phyloP scores from a whole-genome alignment of 2,888 invertebrate species.

The Anaspis maculata region DNA sequence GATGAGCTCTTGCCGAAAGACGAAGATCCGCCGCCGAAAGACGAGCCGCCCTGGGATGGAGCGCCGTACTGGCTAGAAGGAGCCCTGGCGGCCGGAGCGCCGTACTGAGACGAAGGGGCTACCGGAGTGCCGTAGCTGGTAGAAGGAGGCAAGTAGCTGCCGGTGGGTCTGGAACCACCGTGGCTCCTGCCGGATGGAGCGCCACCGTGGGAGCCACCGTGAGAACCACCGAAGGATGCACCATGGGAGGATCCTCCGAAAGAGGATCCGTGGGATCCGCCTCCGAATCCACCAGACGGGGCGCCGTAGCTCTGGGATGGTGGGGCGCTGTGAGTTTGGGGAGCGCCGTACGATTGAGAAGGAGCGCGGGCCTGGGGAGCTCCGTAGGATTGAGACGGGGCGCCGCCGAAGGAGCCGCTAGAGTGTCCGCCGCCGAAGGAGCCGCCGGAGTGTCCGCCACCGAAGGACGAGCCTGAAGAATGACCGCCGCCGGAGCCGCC shows the following conservation, averaged over 20 bases:
- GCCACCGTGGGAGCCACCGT: conserved; percentile 22
- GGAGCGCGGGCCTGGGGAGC: conserved; percentile 30
- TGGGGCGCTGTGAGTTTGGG: conserved; percentile 31
- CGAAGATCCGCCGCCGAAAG: conserved; percentile 37
- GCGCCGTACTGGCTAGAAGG: conserved; percentile 17
- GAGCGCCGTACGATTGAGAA: conserved; percentile 49
- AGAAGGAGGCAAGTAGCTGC: conserved; percentile 30
- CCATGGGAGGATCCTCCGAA: conserved; percentile 7
- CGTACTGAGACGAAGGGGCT: conserved; percentile 30
- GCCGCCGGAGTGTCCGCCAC: background rate
- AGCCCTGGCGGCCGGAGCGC: conserved; percentile 28
- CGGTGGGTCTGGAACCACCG: background rate
- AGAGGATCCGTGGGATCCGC: conserved; percentile 22
- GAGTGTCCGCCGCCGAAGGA: background rate
- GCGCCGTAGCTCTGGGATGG: conserved; percentile 40
- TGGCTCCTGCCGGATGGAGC: conserved; percentile 17
- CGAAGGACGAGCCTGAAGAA: conserved; percentile 36
- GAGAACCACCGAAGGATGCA: conserved; percentile 19
- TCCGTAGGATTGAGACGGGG: conserved; percentile 27
- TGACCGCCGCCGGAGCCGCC: conserved; percentile 25
- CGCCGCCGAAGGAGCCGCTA: background rate
- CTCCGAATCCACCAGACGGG: conserved; percentile 24
- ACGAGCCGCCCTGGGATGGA: conserved; percentile 28
- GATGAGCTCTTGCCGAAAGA: conserved; percentile 37
- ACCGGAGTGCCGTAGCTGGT: conserved; percentile 13